Evolutionary conservation across 2,797 vertebrate genomes (phyloP).

Genomic region (Intellagama lesueurii): DNA sequence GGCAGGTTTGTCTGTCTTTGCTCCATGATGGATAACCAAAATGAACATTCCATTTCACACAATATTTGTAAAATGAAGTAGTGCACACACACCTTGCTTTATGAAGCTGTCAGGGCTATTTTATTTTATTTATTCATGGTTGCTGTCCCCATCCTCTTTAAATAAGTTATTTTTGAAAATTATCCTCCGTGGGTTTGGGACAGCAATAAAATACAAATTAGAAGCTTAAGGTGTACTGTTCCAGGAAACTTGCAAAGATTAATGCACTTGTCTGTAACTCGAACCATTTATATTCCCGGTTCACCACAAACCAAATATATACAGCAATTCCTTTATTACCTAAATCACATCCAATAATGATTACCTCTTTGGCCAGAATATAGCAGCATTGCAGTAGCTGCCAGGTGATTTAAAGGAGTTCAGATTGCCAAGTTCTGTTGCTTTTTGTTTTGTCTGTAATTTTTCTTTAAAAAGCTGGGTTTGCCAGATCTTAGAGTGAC

Average conservation of each 20-base stretch:
- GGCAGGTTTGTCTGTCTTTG: neutral
- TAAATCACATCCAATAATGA: conserved; percentile 40
- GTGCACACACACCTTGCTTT: neutral
- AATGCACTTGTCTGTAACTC: conserved; percentile 60
- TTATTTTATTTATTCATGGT: conserved; percentile 6
- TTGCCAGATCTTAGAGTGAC: too few relatives aligned
- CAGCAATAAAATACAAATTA: conserved; percentile 62
- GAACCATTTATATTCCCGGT: conserved; percentile 56
- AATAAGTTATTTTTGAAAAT: conserved; percentile 67
- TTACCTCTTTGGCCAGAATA: conserved; percentile 42
- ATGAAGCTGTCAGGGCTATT: conserved; percentile 36
- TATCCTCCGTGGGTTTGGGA: conserved; percentile 58
- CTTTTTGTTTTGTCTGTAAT: neutral
- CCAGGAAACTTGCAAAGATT: conserved; percentile 62
- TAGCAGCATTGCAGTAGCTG: conserved; percentile 38
- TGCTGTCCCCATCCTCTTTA: conserved; percentile 38
- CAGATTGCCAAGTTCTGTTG: neutral
- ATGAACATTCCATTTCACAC: neutral
- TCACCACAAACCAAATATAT: conserved; percentile 40
- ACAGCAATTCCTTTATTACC: conserved; percentile 60
- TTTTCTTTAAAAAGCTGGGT: too few relatives aligned
- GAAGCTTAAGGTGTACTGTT: conserved; percentile 58
- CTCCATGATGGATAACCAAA: neutral
- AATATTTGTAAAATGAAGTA: neutral
- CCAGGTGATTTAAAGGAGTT: neutral